A percentile compares a stretch with the other conserved stretches of the same genome.
Evolutionary conservation across 1,140 invertebrate species (phyloP).

Genomic region (Prorops nasuta): DNA sequence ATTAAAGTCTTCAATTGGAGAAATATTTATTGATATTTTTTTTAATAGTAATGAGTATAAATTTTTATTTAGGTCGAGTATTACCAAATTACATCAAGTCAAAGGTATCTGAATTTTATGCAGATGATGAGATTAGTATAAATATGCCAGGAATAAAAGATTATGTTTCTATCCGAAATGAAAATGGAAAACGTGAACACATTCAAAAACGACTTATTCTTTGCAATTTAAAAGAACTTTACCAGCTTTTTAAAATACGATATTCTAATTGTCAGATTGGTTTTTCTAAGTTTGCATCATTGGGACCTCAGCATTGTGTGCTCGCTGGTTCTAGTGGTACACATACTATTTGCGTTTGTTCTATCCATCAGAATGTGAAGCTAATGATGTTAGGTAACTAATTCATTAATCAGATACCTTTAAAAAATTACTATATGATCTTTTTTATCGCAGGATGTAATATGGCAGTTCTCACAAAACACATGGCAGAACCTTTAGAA

Average conservation of each 20-base stretch:
- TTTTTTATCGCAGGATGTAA: constrained; percentile 3
- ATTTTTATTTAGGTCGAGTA: constrained; percentile 1
- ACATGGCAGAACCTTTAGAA: neutral
- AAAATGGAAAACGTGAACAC: too few relatives aligned
- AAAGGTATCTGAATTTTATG: neutral
- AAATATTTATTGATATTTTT: neutral
- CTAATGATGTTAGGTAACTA: neutral
- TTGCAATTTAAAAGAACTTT: too few relatives aligned
- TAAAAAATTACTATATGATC: neutral
- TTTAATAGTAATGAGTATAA: neutral
- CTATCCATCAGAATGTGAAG: constrained; percentile 27
- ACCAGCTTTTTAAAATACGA: constrained; percentile 1
- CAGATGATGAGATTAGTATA: constrained; percentile 11
- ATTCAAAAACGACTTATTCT: too few relatives aligned
- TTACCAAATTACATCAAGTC: neutral
- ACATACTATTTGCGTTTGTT: constrained; percentile 28
- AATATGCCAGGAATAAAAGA: too few relatives aligned
- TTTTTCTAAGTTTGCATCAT: constrained; percentile 23
- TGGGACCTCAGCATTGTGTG: too few relatives aligned
- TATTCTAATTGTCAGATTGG: constrained; percentile 22
- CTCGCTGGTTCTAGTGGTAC: constrained; percentile 22
- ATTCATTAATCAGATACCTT: too few relatives aligned
- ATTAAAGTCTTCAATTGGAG: neutral
- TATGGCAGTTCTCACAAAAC: neutral
- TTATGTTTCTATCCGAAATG: constrained; percentile 14